Conservation (phyloP, 1,140 invertebrate genomes). For the Drosophila ercepeae region DNA sequence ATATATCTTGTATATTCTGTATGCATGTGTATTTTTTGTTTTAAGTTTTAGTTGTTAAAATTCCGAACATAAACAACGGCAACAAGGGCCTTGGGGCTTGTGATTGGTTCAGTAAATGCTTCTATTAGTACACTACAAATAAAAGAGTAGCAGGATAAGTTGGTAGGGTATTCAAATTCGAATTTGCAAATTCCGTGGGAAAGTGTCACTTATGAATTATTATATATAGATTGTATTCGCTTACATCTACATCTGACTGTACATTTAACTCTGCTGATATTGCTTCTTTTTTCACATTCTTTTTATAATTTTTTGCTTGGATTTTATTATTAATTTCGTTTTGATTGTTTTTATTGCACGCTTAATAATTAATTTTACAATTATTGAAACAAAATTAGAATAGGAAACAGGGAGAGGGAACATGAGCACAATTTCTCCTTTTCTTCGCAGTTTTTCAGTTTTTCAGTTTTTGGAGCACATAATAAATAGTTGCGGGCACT, state of each 20-base stretch:
- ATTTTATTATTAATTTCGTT: background rate
- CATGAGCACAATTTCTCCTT: slow-evolving; percentile 22
- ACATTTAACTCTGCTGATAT: slow-evolving; percentile 22
- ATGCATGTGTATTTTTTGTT: background rate
- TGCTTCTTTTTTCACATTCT: slow-evolving; percentile 8
- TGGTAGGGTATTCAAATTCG: background rate
- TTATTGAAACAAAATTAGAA: slow-evolving; percentile 20
- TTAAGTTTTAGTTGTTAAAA: slow-evolving; percentile 31
- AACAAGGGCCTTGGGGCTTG: background rate
- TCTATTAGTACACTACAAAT: slow-evolving; percentile 35
- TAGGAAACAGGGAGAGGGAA: background rate
- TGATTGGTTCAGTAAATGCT: slow-evolving; percentile 26
- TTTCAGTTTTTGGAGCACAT: slow-evolving; percentile 6
- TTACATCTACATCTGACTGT: slow-evolving; percentile 28
- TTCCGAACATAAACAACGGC: slow-evolving; percentile 18
- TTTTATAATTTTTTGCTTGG: background rate
- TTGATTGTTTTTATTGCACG: slow-evolving; percentile 41
- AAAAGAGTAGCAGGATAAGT: background rate
- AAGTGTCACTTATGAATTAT: slow-evolving; percentile 22
- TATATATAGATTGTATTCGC: slow-evolving; percentile 25
- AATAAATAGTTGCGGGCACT: slow-evolving; percentile 55
- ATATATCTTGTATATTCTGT: background rate
- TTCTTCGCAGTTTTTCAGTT: background rate
- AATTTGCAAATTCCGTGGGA: background rate
- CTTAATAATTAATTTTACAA: slow-evolving; percentile 43